Evolutionary conservation across 92 coral and sea anemone genomes (phyloP).

Genomic region (Epizoanthus illoricatus): DNA sequence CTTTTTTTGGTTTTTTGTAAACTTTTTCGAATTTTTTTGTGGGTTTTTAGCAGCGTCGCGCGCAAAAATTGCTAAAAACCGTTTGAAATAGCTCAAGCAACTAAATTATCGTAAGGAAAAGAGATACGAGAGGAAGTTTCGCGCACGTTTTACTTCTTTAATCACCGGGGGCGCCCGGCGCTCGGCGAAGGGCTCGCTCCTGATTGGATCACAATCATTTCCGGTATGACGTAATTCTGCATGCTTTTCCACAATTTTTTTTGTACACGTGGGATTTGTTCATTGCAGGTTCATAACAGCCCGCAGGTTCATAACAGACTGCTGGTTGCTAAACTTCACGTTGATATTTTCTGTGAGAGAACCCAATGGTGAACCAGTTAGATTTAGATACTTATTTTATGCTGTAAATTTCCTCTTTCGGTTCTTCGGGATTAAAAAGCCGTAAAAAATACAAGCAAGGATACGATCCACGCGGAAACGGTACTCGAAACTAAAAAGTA

Average conservation of each 20-base stretch:
- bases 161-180: slow-evolving; percentile 68
- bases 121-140: slow-evolving; percentile 77
- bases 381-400: no score
- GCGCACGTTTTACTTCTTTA: slow-evolving; percentile 56
- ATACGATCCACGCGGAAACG: no score
- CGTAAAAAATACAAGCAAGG: no score
- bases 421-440: no score
- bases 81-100: slow-evolving; percentile 57
- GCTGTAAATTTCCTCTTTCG: no score
- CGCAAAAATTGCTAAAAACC: slow-evolving; percentile 82
- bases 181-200: slow-evolving; percentile 50
- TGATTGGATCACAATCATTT: slow-evolving; percentile 55
- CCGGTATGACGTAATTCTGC: slow-evolving; percentile 51
- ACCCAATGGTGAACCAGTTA: no score
- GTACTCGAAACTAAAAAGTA: no score
- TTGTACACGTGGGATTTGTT: slow-evolving; percentile 31
- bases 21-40: slow-evolving; percentile 80
- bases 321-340: no score
- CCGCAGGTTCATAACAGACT: background rate
- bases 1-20: slow-evolving; percentile 77
- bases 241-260: background rate
- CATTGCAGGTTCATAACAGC: slow-evolving; percentile 9
- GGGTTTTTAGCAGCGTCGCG: slow-evolving; percentile 80
- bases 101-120: slow-evolving; percentile 61
- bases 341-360: no score